phyloP scores from a whole-genome alignment of 2,113 vertebrate genomes.

The Okapia johnstoni region DNA sequence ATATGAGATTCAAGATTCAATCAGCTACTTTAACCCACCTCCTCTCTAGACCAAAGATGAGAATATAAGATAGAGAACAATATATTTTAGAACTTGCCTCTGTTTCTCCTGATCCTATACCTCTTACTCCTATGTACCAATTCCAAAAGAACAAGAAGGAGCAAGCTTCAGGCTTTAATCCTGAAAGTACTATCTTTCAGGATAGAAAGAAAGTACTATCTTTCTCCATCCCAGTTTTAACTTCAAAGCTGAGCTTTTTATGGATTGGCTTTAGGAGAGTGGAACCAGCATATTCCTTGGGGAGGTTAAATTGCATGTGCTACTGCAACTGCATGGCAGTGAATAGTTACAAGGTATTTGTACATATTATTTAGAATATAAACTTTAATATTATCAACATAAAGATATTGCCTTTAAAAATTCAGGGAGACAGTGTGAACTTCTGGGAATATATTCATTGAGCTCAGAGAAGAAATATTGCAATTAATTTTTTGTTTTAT shows the following conservation, averaged over 20 bases:
- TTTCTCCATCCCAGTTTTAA: background rate
- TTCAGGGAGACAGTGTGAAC: background rate
- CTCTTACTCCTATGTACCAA: background rate
- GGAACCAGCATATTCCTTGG: background rate
- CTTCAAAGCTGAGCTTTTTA: background rate
- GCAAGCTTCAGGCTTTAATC: background rate
- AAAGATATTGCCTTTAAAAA: background rate
- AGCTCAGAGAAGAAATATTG: background rate
- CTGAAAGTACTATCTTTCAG: background rate
- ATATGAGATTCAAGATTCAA: background rate
- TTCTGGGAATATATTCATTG: background rate
- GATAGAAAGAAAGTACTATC: background rate
- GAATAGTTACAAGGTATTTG: background rate
- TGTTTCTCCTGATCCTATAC: background rate
- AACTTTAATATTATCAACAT: background rate
- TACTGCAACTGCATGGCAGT: background rate
- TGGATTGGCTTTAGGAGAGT: background rate
- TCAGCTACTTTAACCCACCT: background rate
- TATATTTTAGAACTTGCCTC: background rate
- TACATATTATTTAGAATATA: background rate
- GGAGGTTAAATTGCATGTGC: background rate
- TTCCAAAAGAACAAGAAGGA: background rate
- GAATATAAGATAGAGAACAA: background rate
- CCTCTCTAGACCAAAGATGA: background rate
- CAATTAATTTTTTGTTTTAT: background rate